A percentile compares a stretch with the other conserved stretches of the same genome.
Evolutionary conservation across 2,113 vertebrate species (phyloP).

Genomic region (Erinaceus europaeus): DNA sequence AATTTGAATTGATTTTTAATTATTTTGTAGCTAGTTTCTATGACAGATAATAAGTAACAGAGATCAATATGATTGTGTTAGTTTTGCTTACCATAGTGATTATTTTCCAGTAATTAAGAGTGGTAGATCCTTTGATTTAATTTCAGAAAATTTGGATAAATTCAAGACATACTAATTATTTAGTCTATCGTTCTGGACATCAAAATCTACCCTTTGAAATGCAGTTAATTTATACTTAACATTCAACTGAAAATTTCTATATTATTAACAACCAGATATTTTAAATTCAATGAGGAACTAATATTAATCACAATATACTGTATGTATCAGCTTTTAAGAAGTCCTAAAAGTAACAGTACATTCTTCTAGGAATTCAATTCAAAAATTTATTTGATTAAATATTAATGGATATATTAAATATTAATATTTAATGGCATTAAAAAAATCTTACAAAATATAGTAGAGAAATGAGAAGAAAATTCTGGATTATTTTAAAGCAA

Average conservation of each 20-base stretch:
- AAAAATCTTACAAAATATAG: slow-evolving; percentile 25
- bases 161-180: not conserved
- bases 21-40: slow-evolving; percentile 7
- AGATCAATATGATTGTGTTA: slow-evolving; percentile 1
- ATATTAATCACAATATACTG: slow-evolving; percentile 4
- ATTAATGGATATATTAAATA: too few relatives aligned
- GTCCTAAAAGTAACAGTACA: not conserved
- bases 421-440: too few relatives aligned
- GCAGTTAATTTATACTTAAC: slow-evolving; percentile 19
- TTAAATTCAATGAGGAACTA: slow-evolving; percentile 36
- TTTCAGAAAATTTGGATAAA: not conserved
- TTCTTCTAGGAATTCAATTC: slow-evolving; percentile 12
- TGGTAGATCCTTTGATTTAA: not conserved
- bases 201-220: not conserved
- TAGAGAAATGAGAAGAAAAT: slow-evolving; percentile 39
- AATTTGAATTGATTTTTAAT: not conserved
- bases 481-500: slow-evolving; percentile 31
- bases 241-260: slow-evolving; percentile 17
- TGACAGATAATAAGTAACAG: not conserved
- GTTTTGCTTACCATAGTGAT: not conserved
- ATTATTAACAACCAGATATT: slow-evolving; percentile 51
- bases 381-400: not conserved
- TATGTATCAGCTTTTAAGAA: slow-evolving; percentile 29
- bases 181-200: not conserved
- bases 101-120: slow-evolving; percentile 28